Base-by-base conservation (phyloP, 2,888 invertebrate species). In the Hyalella azteca region DNA sequence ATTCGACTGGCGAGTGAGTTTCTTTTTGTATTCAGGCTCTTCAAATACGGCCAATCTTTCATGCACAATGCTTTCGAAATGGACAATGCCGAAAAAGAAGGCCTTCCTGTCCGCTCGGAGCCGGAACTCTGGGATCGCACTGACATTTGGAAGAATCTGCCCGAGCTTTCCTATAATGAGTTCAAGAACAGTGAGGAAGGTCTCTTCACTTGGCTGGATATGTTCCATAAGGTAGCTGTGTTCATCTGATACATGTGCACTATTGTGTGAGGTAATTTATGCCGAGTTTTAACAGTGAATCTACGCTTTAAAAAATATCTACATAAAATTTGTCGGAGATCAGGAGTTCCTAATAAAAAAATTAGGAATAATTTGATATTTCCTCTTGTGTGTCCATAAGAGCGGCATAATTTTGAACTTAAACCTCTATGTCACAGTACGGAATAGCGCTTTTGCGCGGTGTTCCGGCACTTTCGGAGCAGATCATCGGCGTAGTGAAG, bases 41-140 rank as follows among this genome's bases (percentile, higher is more conserved):
- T 86, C 78, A 86, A 86, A 50, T 87, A 87, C 81, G 87, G 87
- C 19, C 86, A 86, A 79, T 86, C 86, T 73, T 87, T 87, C 83
- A 86, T 86, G 78, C 85, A 86, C 66, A 86, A 87, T 54, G 86
- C 85, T 13, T 87, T 87, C 81, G 86, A 86, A 36, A 84, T 84
- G 9, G 83, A 85, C 29, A 84, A 77, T 9, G 82, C 80, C 45
- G 83, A 84, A 59, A 81, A 81, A 50, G 83, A 84, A n/a, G 36
- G 49, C 7, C 41, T 79, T 59, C 81, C 83, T n/a, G 60, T 83
- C 11, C 81, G 86, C 22, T 86, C 87, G 13, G 85, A 85, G 0
- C 77, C 86, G 45, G 84, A 86, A 15, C 81, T 86, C 3, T 87
- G 87, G 87, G 86, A 87, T 82, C 81, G 86, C 41, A 85, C 86